A percentile compares a stretch with the other conserved stretches of the same genome.
These are phyloP conservation scores for Enhydra lutris DNA, from an alignment of 2,113 vertebrate species.

Conservation along the genomic window DNA sequence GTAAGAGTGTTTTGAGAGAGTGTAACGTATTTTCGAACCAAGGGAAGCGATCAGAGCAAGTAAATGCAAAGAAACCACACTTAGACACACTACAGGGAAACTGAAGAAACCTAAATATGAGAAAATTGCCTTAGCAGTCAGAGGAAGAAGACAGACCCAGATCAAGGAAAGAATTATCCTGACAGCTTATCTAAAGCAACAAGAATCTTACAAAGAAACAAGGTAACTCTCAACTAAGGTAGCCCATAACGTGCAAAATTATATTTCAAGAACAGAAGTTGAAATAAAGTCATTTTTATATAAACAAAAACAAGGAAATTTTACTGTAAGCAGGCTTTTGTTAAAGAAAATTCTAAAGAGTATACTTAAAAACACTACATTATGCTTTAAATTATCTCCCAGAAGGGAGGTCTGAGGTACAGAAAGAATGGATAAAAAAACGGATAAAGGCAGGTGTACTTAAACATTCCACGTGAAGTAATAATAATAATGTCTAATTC, in stretches of 20 bases:
- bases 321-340: background rate
- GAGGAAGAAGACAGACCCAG: background rate
- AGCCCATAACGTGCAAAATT: background rate
- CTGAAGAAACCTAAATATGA: background rate
- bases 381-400: background rate
- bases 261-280: background rate
- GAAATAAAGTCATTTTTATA: background rate
- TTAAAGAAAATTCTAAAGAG: background rate
- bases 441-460: background rate
- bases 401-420: background rate
- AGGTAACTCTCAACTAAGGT: background rate
- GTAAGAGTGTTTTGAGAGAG: background rate
- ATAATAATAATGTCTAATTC: background rate
- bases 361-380: background rate
- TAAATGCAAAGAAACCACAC: background rate
- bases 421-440: background rate
- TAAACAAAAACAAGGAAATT: background rate
- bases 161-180: background rate
- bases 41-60: background rate
- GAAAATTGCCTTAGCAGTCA: accelerated
- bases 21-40: background rate
- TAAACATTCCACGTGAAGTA: background rate
- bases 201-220: background rate
- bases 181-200: background rate
- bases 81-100: accelerated